phyloP scores from a whole-genome alignment of 2,113 vertebrate species.

The Rattus norvegicus region GRCr8 NC_086037.1:30672001-30672500 shows the following conservation, averaged over 20 bases:
- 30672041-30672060: not conserved
- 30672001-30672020: not conserved
- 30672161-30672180: not conserved
- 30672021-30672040: not conserved
- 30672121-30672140: not conserved
- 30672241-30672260: not conserved
- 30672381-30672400: not conserved
- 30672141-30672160: not conserved
- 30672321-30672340: not conserved
- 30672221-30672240: not conserved
- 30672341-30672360: too few species aligned
- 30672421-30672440: too few species aligned
- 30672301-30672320: not conserved
- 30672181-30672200: too few species aligned
- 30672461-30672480: not conserved
- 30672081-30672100: too few species aligned
- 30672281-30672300: not conserved
- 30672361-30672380: not conserved
- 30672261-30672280: not conserved
- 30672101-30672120: not conserved
- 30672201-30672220: not conserved
- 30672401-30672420: not conserved
- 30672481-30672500: not conserved
- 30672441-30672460: not conserved
- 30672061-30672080: too few species aligned